Conservation (phyloP, 2,888 invertebrate species). For the Limnephilus auricula region DNA sequence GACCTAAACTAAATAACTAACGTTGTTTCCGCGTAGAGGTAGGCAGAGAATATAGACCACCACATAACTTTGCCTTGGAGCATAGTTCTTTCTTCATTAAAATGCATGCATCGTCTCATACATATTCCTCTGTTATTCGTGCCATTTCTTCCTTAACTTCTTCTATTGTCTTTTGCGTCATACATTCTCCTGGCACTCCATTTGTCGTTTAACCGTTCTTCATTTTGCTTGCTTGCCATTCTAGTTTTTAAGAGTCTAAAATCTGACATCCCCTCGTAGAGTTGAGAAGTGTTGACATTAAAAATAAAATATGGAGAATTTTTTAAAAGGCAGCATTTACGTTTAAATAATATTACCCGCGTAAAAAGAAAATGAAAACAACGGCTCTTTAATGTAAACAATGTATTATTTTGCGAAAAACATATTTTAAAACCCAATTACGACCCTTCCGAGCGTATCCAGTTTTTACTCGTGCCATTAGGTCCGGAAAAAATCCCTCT, state of each 20-base stretch:
- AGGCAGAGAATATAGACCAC: background rate
- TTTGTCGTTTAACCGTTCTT: no score
- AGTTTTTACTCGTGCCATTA: background rate
- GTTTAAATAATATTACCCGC: background rate
- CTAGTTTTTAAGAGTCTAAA: no score
- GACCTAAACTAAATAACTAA: no score
- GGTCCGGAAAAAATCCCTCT: slow-evolving; percentile 4
- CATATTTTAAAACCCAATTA: background rate
- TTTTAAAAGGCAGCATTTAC: background rate
- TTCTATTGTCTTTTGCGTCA: background rate
- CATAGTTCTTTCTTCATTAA: background rate
- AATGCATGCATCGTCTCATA: background rate
- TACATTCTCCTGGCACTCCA: background rate
- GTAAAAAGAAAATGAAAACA: background rate
- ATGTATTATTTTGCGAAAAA: background rate
- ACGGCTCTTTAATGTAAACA: background rate
- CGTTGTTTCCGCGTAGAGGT: background rate
- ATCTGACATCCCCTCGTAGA: no score
- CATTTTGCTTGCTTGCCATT: no score
- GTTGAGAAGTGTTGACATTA: background rate
- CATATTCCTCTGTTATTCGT: background rate
- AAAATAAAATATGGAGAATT: background rate
- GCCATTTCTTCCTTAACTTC: background rate
- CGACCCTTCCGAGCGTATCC: background rate
- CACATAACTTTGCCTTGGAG: background rate